Evolutionary conservation across 2,888 invertebrate genomes (phyloP).

Genomic region (Scaptomyza polygonia): DNA sequence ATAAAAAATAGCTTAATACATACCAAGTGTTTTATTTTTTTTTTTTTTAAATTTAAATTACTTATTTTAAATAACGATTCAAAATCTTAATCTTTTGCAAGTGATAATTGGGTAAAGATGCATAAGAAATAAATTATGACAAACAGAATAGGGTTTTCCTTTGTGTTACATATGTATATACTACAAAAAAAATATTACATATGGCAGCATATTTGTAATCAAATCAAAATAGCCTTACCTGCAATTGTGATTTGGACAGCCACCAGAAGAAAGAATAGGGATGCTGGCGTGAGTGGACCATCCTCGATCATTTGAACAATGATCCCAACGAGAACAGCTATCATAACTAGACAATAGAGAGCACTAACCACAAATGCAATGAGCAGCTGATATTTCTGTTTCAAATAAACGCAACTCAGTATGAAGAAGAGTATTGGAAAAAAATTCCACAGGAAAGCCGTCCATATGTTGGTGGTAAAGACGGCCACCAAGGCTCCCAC

Average conservation of each 20-base stretch:
- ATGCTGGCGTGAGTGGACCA: constrained; percentile 92
- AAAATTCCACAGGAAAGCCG: constrained; percentile 88
- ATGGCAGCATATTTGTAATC: no score
- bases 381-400: constrained; percentile 88
- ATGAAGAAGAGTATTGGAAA: constrained; percentile 89
- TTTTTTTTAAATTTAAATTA: no score
- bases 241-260: constrained; percentile 88
- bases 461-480: constrained; percentile 89
- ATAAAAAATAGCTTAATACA: no score
- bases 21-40: no score
- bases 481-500: constrained; percentile 91
- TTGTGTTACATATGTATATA: no score
- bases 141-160: no score
- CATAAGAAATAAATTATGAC: no score
- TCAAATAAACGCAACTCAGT: constrained; percentile 87
- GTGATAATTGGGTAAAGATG: no score
- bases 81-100: no score
- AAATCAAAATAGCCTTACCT: constrained; percentile 80
- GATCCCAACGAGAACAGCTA: constrained; percentile 93
- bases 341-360: constrained; percentile 93
- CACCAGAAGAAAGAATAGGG: constrained; percentile 92
- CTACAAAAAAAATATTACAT: no score
- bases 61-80: no score
- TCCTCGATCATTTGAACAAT: constrained; percentile 91
- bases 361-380: constrained; percentile 91